A percentile compares a stretch with the other conserved stretches of the same genome.
These are phyloP conservation scores for Halichoerus grypus DNA, from an alignment of 2,113 vertebrate genomes.

Conservation along the genomic window DNA sequence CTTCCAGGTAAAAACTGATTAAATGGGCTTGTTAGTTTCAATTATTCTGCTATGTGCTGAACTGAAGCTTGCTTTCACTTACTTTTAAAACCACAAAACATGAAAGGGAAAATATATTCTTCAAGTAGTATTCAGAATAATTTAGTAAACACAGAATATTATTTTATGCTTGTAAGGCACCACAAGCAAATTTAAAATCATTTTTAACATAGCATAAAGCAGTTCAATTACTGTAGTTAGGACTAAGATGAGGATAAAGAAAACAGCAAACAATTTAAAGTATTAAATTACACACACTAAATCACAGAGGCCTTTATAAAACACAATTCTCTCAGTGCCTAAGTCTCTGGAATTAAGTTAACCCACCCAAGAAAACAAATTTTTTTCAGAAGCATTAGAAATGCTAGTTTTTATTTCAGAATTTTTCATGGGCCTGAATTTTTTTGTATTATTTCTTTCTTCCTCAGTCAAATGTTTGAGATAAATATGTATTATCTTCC, in stretches of 20 bases:
- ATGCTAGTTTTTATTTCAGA: background rate
- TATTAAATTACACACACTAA: background rate
- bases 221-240: slow-evolving; percentile 5
- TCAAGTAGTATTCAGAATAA: slow-evolving; percentile 25
- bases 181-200: slow-evolving; percentile 32
- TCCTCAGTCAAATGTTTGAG: background rate
- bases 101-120: background rate
- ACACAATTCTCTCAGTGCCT: background rate
- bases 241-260: background rate
- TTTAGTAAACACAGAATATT: slow-evolving; percentile 18
- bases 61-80: background rate
- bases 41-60: background rate
- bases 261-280: background rate
- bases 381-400: background rate
- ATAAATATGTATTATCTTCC: background rate
- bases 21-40: slow-evolving; percentile 41
- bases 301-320: slow-evolving; percentile 16
- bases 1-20: slow-evolving; percentile 4
- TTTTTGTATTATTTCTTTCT: background rate
- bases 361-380: background rate
- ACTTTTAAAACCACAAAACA: slow-evolving; percentile 40
- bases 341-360: background rate
- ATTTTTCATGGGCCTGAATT: background rate
- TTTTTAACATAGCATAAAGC: slow-evolving; percentile 24
- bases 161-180: slow-evolving; percentile 8